Evolutionary conservation across 1,140 invertebrate genomes (phyloP).

Genomic region (Drosophila nannoptera): DNA sequence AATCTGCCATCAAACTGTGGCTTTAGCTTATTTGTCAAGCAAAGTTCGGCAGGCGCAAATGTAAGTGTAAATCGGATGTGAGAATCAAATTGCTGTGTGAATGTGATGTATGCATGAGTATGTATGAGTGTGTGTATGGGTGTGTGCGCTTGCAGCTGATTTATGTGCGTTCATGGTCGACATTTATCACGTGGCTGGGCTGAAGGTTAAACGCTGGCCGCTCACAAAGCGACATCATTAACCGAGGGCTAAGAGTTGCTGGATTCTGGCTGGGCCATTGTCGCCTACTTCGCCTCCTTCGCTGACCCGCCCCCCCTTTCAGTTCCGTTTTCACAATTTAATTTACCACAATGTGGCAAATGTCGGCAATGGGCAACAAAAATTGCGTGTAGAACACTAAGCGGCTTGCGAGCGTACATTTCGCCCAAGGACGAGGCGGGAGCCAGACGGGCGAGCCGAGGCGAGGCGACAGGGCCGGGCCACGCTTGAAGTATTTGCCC

Average conservation of each 20-base stretch:
- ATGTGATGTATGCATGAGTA: not conserved
- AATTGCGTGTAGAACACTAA: conserved; percentile 52
- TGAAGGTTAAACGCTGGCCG: conserved; percentile 72
- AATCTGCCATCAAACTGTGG: conserved; percentile 63
- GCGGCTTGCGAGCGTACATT: conserved; percentile 52
- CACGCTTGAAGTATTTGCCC: conserved; percentile 55
- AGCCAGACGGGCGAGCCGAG: conserved; percentile 15
- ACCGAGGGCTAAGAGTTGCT: conserved; percentile 40
- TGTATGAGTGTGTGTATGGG: conserved; percentile 11
- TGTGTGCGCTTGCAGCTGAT: conserved; percentile 21
- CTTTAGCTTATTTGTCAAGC: conserved; percentile 63
- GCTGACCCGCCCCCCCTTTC: no score
- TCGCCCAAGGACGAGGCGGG: conserved; percentile 34
- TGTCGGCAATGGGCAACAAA: conserved; percentile 46
- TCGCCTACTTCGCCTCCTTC: not conserved
- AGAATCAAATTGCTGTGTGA: conserved; percentile 1
- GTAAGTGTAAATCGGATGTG: conserved; percentile 58
- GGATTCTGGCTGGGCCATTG: not conserved
- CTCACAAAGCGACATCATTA: conserved; percentile 73
- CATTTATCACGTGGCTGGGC: conserved; percentile 38
- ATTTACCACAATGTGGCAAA: conserved; percentile 56
- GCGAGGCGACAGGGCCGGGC: conserved; percentile 55
- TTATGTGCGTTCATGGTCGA: conserved; percentile 31
- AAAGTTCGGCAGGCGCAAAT: conserved; percentile 60
- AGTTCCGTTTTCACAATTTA: conserved; percentile 59